These are phyloP conservation scores for Panagrolaimus sp. DNA, from an alignment of 1,140 invertebrate species.

Conservation along the genomic window DNA sequence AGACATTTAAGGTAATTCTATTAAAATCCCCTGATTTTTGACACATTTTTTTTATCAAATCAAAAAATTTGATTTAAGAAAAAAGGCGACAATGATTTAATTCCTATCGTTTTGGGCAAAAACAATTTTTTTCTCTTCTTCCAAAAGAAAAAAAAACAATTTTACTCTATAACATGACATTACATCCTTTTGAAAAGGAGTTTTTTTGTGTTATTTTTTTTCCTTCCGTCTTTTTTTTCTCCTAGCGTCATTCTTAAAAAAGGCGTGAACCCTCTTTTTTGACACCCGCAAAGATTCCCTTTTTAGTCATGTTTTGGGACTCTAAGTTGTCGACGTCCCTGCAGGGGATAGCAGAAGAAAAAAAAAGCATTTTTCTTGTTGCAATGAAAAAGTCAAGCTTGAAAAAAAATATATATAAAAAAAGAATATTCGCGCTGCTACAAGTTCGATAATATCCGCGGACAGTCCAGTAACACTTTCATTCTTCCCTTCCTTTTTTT, in stretches of 20 bases:
- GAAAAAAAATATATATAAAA: too few relatives aligned
- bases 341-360: too few relatives aligned
- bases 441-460: constrained; percentile 14
- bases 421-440: neutral
- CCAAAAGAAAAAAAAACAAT: neutral
- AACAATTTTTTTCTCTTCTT: neutral
- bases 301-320: too few relatives aligned
- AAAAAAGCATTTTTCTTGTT: too few relatives aligned
- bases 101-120: neutral
- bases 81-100: neutral
- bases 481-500: neutral
- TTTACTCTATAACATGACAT: neutral
- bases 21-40: neutral
- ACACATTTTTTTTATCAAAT: neutral
- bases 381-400: too few relatives aligned
- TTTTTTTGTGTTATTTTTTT: neutral
- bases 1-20: constrained; percentile 51
- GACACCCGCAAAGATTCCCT: too few relatives aligned
- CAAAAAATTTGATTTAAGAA: neutral
- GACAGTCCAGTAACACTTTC: neutral
- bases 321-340: too few relatives aligned
- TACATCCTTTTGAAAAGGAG: neutral
- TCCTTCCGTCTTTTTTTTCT: too few relatives aligned
- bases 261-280: too few relatives aligned
- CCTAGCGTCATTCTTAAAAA: too few relatives aligned